These are phyloP conservation scores for Notothenia coriiceps DNA, from an alignment of 2,113 vertebrate species.

Conservation along the genomic window DNA sequence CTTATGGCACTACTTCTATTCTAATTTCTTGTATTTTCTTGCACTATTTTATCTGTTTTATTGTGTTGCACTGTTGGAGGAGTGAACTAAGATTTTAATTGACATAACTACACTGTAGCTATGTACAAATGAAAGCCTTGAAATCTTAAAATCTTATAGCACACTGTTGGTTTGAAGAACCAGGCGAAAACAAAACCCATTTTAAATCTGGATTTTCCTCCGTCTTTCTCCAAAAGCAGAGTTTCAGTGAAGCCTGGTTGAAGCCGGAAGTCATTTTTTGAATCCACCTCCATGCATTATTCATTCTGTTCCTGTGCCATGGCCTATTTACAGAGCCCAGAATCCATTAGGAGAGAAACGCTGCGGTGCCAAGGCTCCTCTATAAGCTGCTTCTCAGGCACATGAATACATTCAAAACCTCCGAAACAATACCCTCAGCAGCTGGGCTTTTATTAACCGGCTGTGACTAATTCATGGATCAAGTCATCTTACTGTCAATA, in stretches of 20 bases:
- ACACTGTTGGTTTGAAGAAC: too few relatives aligned
- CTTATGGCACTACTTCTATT: too few relatives aligned
- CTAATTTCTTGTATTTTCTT: too few relatives aligned
- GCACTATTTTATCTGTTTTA: too few relatives aligned
- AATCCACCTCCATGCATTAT: slow-evolving; percentile 66
- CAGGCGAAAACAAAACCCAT: too few relatives aligned
- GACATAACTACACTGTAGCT: too few relatives aligned
- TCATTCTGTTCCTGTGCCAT: slow-evolving; percentile 64
- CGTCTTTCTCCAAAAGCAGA: slow-evolving; percentile 22
- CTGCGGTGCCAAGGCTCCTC: slow-evolving; percentile 36
- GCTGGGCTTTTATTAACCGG: slow-evolving; percentile 38
- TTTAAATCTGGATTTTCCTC: not conserved
- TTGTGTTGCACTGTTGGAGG: too few relatives aligned
- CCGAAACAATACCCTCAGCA: slow-evolving; percentile 35
- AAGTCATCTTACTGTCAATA: not conserved
- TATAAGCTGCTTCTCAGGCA: slow-evolving; percentile 48
- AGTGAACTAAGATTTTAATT: too few relatives aligned
- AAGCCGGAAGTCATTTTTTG: slow-evolving; percentile 59
- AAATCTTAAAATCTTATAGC: too few relatives aligned
- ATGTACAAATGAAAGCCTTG: too few relatives aligned
- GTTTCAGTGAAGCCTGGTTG: slow-evolving; percentile 30
- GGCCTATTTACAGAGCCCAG: slow-evolving; percentile 71
- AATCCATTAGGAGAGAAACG: slow-evolving; percentile 67
- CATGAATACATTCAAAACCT: slow-evolving; percentile 54
- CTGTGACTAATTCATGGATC: slow-evolving; percentile 13